Evolutionary conservation across 2,113 vertebrate genomes (phyloP), one percentile per base, ranked within the genome.

Genomic region (Lathamus discolor): DNA sequence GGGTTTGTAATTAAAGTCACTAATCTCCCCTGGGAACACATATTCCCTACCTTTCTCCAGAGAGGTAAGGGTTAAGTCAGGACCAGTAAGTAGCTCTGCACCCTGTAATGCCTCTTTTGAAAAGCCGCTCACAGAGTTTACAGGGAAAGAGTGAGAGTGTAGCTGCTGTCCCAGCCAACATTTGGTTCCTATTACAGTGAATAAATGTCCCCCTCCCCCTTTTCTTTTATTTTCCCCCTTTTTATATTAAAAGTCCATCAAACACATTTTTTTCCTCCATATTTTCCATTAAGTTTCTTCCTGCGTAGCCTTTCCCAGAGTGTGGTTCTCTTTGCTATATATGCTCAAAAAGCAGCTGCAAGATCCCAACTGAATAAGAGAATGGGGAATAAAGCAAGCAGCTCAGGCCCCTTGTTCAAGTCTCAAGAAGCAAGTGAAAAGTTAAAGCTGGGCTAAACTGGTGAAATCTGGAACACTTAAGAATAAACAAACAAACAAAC

Each of bases 171-270:
- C 67, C 84, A 64, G 95, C 96, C 98, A 97, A 98, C 98, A 99
- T 99, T 98, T 99, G 98, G 98, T 98, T 98, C 95, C 95, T 98
- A 99, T 99, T 98, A 98, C 95, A 74, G 84, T 80, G 96, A 98
- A 98, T 97, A 98, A 97, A 96, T 93, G 85, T 90, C 95, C 86
- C 92, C 90, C 95, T 93, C 64, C 90, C 73, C 93, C 86, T 85
- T 90, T 86, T 83, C 86, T 83, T 88, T 51, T 54, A 7, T 46
- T 51, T 41, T 91, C 24, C 91, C 89, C 49, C 66, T 91, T 97
- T 97, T 98, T 97, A 96, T 97, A 98, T 98, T 97, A 97, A 96
- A 98, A 98, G 91, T 97, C 98, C 97, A 98, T 98, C 98, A 98
- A 98, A 98, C 92, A 90, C 95, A 90, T 96, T 96, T 97, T 96